Evolutionary conservation across 2,888 invertebrate species (phyloP), one percentile per base, ranked within the genome.

Genomic region (Phyllotreta striolata): DNA sequence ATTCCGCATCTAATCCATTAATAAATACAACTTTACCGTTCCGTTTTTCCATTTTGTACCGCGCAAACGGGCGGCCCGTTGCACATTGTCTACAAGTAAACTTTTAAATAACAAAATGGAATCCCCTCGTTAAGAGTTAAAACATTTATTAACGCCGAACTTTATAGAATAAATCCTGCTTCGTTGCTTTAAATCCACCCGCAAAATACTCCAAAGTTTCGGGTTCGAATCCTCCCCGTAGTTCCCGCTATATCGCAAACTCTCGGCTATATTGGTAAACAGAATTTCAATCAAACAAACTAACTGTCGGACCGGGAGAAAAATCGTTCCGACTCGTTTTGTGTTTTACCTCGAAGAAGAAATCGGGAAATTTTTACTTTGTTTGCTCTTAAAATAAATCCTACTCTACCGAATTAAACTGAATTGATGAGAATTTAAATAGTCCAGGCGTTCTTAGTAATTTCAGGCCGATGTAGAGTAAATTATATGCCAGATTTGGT

Each of bases 251-350:
- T 59, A 38, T 40, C 40, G 57, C 49, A 63, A 59, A 55, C 59
- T 55, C 35, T 24, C 40, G 12, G 52, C 12, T 60, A 61, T 63
- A 66, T 64, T 68, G 69, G 70, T 70, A 71, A 71, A 70, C 68
- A 71, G 63, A 69, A 69, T 70, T 69, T 67, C 70, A 58, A 70
- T 69, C 64, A 68, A 63, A 40, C 64, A 56, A 63, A 51, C 35
- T 51, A 43, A 43, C 59, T n/a, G 59, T 35, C 41, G 59, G 46
- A 13, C 10, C 52, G 43, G 37, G 8, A 8, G 34, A 51, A 41
- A 59, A 59, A 57, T 24, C 24, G 24, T 4, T 24, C 24, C 24
- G 24, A 24, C 24, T 24, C 24, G 24, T 24, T 24, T 24, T 24
- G 24, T 24, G 24, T 24, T 24, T 24, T 24, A 24, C 24, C 24